A percentile compares a stretch with the other conserved stretches of the same genome.
Evolutionary conservation across 2,797 vertebrate genomes (phyloP).

Genomic region (Mus caroli): DNA sequence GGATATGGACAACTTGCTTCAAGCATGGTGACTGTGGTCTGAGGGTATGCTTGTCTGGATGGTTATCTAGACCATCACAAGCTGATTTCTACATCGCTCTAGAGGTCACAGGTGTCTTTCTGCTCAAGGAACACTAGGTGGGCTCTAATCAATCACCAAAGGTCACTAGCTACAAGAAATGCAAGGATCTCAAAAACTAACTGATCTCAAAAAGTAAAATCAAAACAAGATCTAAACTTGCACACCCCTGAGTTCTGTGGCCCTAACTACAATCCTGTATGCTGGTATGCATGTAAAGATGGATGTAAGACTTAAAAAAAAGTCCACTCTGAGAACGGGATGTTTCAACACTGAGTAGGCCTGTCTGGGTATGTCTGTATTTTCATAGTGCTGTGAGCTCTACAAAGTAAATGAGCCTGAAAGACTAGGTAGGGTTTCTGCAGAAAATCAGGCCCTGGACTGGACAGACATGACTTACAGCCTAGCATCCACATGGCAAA

Average conservation of each 20-base stretch:
- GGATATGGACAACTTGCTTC: fast-evolving
- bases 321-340: not conserved
- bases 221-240: not conserved
- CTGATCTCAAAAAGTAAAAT: not conserved
- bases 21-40: not conserved
- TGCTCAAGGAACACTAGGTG: fast-evolving
- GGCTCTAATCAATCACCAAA: fast-evolving
- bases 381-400: not conserved
- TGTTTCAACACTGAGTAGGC: not conserved
- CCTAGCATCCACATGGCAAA: too few relatives aligned
- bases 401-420: not conserved
- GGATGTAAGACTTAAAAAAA: not conserved
- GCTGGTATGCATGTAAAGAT: fast-evolving
- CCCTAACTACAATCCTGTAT: not conserved
- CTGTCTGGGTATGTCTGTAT: not conserved
- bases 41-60: fast-evolving
- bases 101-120: too few relatives aligned
- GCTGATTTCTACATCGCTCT: too few relatives aligned
- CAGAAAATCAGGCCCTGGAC: not conserved
- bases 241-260: fast-evolving
- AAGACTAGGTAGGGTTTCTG: not conserved
- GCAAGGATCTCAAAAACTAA: fast-evolving
- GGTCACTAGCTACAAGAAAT: not conserved
- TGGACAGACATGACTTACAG: not conserved
- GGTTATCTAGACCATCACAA: too few relatives aligned